Evolutionary conservation across 1,140 invertebrate species (phyloP).

Genomic region (Trinorchestia longiramus): DNA sequence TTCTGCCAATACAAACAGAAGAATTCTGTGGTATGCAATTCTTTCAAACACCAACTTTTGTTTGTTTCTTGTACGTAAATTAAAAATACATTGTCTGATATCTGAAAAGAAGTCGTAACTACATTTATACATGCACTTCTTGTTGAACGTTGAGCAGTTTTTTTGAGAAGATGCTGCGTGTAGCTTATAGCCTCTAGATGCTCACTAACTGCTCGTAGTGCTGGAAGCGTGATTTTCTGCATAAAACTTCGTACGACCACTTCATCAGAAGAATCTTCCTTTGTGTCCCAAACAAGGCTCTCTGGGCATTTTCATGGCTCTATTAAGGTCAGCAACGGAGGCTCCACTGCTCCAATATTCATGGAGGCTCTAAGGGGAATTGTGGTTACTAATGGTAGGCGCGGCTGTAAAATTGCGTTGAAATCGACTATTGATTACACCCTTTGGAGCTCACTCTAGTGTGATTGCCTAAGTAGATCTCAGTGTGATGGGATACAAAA

Average conservation of each 20-base stretch:
- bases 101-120: not conserved
- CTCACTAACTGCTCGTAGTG: not conserved
- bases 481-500: not conserved
- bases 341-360: not conserved
- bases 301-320: not conserved
- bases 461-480: not conserved
- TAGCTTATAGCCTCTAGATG: not conserved
- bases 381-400: not conserved
- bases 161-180: not conserved
- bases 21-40: not conserved
- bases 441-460: not conserved
- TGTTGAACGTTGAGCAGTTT: not conserved
- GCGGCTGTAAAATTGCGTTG: not conserved
- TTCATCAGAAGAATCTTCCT: not conserved
- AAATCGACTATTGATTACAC: not conserved
- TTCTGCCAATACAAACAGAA: not conserved
- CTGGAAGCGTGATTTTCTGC: not conserved
- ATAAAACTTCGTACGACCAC: constrained; percentile 7
- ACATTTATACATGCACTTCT: not conserved
- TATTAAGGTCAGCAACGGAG: not conserved
- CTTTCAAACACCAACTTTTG: not conserved
- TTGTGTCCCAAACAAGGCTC: not conserved
- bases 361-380: not conserved
- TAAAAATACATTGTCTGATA: not conserved
- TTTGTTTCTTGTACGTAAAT: not conserved